Base-by-base conservation (phyloP, 2,797 vertebrate species). In the Crypturellus tataupa region DNA sequence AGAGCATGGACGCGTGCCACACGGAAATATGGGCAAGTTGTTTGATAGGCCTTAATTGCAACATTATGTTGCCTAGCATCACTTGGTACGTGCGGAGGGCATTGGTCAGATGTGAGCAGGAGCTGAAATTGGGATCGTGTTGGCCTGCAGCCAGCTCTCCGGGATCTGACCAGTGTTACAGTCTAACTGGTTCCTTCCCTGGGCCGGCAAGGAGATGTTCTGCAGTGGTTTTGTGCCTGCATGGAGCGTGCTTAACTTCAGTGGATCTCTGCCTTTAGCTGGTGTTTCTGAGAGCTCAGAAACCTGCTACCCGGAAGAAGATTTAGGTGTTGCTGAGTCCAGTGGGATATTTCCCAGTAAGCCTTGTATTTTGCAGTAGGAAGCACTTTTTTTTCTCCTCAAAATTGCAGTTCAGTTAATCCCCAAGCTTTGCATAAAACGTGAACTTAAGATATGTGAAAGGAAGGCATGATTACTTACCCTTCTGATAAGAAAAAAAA, bases 31-130 rank as follows among this genome's bases (percentile, higher is more conserved):
- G 46, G 67, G 9, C 24, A 76, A 20, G 76, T 89, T 72, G 27
- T 70, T 91, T 84, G 75, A 79, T 63, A 56, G 86, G 53, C 73
- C 83, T 91, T 27, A 80, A 51, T 76, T 81, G 39, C 51, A 64
- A 67, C 9, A 25, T 87, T 84, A 37, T 25, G 19, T 87, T 81
- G 55, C 64, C 67, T 65, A 70, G 35, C 33, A n/a, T 84, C 10
- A 2, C 62, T 81, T 27, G 40, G 87, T 79, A 70, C 47, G 27
- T 3, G 33, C 10, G 18, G 58, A 40, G 10, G 44, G 20, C 1
- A 0, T 21, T 79, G 44, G 18, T 69, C 51, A 73, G 65, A 88
- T 58, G 37, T 86, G 72, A 44, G 70, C 35, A 73, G 56, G 63
- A 86, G 59, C 11, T 81, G 63, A 87, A 81, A 58, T 20, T 23